phyloP scores from a whole-genome alignment of 2,797 vertebrate genomes.

The Enteromius afrohamiltoni region DNA sequence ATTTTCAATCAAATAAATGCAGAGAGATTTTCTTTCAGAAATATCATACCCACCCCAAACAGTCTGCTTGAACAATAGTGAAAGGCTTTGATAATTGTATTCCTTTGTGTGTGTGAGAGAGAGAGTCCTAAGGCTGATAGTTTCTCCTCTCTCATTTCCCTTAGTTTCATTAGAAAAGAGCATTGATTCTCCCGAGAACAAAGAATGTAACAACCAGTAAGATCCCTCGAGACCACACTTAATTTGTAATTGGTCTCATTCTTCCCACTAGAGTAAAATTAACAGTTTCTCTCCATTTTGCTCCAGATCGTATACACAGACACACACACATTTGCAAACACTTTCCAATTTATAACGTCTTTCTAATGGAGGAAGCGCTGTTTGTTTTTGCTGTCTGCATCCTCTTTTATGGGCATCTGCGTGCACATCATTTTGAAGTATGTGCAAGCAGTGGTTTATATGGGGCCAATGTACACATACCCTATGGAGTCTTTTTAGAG shows the following conservation, averaged over 20 bases:
- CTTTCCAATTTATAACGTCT: background rate
- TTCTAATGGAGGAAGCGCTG: background rate
- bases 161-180: conserved; percentile 38
- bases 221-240: conserved; percentile 21
- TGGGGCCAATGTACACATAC: background rate
- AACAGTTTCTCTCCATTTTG: conserved; percentile 11
- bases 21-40: background rate
- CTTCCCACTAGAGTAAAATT: conserved; percentile 25
- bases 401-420: background rate
- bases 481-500: background rate
- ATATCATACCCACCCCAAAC: background rate
- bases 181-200: conserved; percentile 24
- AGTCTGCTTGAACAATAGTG: background rate
- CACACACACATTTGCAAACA: background rate
- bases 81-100: conserved; percentile 1
- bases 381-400: background rate
- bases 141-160: conserved; percentile 30
- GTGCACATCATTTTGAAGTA: background rate
- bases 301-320: conserved; percentile 16
- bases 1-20: background rate
- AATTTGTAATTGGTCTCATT: conserved; percentile 47
- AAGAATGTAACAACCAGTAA: conserved; percentile 33
- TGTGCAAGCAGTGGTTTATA: too few species aligned
- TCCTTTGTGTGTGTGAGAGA: conserved; percentile 10
- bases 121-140: conserved; percentile 10